Conservation (phyloP, 2,888 invertebrate genomes). For the Tenthredo amoena region DNA sequence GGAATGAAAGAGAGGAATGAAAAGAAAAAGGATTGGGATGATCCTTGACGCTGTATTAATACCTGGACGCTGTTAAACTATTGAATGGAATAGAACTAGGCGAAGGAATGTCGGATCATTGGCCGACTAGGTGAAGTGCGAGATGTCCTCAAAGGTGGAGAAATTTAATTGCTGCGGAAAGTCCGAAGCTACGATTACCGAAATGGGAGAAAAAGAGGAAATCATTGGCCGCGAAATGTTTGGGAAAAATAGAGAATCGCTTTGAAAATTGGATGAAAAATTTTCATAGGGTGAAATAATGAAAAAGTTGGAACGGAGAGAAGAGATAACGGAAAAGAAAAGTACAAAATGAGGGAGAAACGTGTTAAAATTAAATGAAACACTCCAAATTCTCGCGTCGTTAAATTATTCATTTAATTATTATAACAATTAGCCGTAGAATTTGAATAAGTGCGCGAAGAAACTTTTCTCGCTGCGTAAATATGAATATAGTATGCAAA, state of each 20-base stretch:
- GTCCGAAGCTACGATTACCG: too few relatives aligned
- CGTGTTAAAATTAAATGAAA: background rate
- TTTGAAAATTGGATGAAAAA: background rate
- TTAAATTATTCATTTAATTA: constrained; percentile 2
- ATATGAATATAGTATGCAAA: background rate
- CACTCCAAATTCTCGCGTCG: background rate
- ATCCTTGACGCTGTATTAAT: background rate
- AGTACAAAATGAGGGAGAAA: background rate
- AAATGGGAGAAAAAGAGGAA: background rate
- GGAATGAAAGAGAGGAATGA: background rate
- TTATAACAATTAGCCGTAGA: background rate
- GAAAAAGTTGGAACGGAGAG: background rate
- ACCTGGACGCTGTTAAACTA: background rate
- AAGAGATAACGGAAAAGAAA: background rate
- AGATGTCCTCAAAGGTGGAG: too few relatives aligned
- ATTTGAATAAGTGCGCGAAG: background rate
- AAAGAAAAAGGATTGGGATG: background rate
- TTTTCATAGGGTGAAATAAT: background rate
- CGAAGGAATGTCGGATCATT: background rate
- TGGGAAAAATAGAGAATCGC: background rate
- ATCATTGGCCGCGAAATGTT: background rate
- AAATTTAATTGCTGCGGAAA: too few relatives aligned
- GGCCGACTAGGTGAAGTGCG: too few relatives aligned
- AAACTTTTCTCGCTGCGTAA: background rate
- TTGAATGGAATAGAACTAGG: background rate